These are phyloP conservation scores for Psilanteris sp. DNA, from an alignment of 1,140 invertebrate genomes.

Conservation along the genomic window DNA sequence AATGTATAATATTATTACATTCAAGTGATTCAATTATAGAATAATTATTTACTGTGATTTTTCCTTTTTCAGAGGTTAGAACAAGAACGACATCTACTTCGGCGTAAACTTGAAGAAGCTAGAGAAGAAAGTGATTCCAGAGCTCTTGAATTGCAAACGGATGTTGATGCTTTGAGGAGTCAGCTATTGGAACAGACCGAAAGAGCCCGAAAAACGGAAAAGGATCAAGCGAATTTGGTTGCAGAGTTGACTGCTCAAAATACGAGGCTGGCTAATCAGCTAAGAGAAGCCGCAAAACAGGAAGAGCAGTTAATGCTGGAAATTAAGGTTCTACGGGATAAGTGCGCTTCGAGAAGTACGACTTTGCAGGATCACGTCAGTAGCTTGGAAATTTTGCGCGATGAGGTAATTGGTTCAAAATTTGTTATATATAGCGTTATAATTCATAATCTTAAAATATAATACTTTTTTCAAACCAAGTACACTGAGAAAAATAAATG, in stretches of 20 bases:
- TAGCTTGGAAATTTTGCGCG: conserved; percentile 91
- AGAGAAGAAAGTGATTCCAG: conserved; percentile 94
- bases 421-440: background rate
- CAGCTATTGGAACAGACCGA: conserved; percentile 87
- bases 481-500: no score
- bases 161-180: conserved; percentile 87
- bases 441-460: no score
- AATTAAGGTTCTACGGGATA: conserved; percentile 89
- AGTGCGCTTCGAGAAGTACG: conserved; percentile 89
- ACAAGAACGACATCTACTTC: conserved; percentile 93
- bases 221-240: conserved; percentile 87
- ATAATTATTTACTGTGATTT: no score
- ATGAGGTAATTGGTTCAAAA: conserved; percentile 83
- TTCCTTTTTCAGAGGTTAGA: conserved; percentile 88
- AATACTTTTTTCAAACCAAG: no score
- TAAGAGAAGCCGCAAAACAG: conserved; percentile 89
- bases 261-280: conserved; percentile 90
- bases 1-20: no score
- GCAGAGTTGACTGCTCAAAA: conserved; percentile 94
- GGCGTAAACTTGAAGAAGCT: conserved; percentile 89
- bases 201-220: conserved; percentile 85
- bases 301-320: conserved; percentile 90
- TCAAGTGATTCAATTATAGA: no score
- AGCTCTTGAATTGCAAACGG: conserved; percentile 91
- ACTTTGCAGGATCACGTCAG: conserved; percentile 89